Evolutionary conservation across 2,113 vertebrate species (phyloP).

Genomic region (Petrocephalus microphthalmus): DNA sequence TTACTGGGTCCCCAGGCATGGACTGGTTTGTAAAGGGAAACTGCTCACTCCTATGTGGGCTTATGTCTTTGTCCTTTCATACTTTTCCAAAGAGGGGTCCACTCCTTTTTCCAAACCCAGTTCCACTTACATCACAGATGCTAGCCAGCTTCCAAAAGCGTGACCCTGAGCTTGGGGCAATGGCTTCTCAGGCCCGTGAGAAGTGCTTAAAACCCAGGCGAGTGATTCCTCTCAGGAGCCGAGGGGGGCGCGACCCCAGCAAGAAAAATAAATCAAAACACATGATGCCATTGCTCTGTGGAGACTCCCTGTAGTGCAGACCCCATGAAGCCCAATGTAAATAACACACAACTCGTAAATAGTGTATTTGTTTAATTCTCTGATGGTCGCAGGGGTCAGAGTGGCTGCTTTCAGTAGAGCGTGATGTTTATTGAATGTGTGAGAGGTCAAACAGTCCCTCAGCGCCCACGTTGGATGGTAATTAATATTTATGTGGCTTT

Average conservation of each 20-base stretch:
- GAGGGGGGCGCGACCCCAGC: not conserved
- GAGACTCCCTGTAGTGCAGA: not conserved
- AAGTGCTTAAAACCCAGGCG: not conserved
- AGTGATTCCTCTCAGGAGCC: not conserved
- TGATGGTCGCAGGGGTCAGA: not conserved
- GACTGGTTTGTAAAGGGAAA: not conserved
- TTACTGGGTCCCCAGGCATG: not conserved
- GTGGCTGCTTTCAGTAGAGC: not conserved
- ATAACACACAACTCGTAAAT: slow-evolving; percentile 1
- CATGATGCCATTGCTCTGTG: not conserved
- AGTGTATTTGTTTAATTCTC: slow-evolving; percentile 2
- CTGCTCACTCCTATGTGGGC: not conserved
- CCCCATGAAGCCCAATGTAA: not conserved
- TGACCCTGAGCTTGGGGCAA: not conserved
- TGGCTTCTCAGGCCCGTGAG: not conserved
- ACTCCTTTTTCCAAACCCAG: not conserved
- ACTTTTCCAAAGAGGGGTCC: not conserved
- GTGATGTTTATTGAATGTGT: not conserved
- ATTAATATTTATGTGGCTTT: slow-evolving; percentile 27
- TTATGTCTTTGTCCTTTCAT: not conserved
- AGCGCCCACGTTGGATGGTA: not conserved
- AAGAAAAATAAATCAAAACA: slow-evolving; percentile 15
- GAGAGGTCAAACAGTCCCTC: slow-evolving; percentile 17
- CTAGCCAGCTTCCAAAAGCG: not conserved
- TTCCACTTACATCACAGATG: not conserved